phyloP scores from a whole-genome alignment of 2,797 vertebrate species.

The Gymnothorax reevesii region DNA sequence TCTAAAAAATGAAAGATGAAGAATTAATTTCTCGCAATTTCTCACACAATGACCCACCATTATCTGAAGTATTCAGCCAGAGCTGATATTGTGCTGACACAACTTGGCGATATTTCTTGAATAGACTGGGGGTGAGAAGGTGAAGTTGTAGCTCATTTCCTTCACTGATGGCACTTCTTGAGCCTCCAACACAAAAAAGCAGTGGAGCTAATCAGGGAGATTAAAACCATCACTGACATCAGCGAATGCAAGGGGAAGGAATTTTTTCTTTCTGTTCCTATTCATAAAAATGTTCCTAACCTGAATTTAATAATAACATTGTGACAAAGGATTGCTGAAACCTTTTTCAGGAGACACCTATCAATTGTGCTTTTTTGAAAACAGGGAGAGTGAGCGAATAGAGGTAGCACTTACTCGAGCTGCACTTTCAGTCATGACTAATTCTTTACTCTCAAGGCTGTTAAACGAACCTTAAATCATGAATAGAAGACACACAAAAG shows the following conservation, averaged over 20 bases:
- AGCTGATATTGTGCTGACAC: conserved; percentile 47
- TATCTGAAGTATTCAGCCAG: conserved; percentile 26
- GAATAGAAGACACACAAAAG: neutral
- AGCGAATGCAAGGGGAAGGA: neutral
- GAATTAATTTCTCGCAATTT: conserved; percentile 39
- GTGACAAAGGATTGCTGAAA: neutral
- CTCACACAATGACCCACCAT: conserved; percentile 32
- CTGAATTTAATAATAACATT: neutral
- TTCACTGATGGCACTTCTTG: conserved; percentile 46
- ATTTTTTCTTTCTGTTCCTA: neutral
- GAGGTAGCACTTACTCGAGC: neutral
- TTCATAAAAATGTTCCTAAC: neutral
- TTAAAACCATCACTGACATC: conserved; percentile 18
- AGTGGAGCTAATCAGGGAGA: conserved; percentile 8
- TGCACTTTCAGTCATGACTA: neutral
- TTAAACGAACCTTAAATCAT: neutral
- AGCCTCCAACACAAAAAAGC: conserved; percentile 39
- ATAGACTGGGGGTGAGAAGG: conserved; percentile 38
- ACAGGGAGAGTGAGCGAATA: neutral
- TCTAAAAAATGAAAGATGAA: conserved; percentile 47
- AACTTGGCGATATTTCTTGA: conserved; percentile 42
- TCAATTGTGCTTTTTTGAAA: neutral
- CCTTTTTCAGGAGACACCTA: neutral
- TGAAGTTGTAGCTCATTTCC: conserved; percentile 49
- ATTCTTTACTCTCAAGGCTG: neutral